Percentiles rank a stretch among this genome's conserved stretches.
Conservation (phyloP, 2,888 invertebrate genomes). For the Leucophenga maculata region DNA sequence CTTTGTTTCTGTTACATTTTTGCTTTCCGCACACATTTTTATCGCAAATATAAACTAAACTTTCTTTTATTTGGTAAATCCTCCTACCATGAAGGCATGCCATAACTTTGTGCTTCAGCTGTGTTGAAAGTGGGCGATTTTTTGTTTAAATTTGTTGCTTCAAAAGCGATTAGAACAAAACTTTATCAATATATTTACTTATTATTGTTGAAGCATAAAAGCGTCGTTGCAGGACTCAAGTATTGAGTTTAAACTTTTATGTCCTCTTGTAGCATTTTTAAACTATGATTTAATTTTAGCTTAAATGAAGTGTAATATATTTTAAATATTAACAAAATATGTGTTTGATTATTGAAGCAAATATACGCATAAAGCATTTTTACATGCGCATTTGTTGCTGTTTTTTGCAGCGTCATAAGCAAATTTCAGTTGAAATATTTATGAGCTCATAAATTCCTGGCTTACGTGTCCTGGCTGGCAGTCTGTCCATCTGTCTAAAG, state of each 20-base stretch:
- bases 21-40: neutral
- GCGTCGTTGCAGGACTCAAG: too few species aligned
- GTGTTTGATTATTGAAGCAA: neutral
- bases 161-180: constrained; percentile 23
- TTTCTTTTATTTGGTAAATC: too few species aligned
- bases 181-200: constrained; percentile 24
- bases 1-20: neutral
- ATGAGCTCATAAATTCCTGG: constrained; percentile 59
- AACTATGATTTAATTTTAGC: neutral
- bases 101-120: too few species aligned
- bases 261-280: constrained; percentile 26
- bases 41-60: neutral
- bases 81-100: too few species aligned
- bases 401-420: constrained; percentile 48
- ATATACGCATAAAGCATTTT: neutral
- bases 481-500: too few species aligned
- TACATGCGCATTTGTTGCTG: too few species aligned
- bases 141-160: neutral
- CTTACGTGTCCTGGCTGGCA: neutral
- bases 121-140: neutral
- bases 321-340: too few species aligned
- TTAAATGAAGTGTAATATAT: too few species aligned
- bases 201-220: neutral
- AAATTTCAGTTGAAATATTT: constrained; percentile 57
- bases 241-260: neutral